Percentiles rank a stretch among this genome's conserved stretches.
These are phyloP conservation scores for Scotopteryx bipunctaria DNA, from an alignment of 2,888 invertebrate genomes.

Conservation along the genomic window DNA sequence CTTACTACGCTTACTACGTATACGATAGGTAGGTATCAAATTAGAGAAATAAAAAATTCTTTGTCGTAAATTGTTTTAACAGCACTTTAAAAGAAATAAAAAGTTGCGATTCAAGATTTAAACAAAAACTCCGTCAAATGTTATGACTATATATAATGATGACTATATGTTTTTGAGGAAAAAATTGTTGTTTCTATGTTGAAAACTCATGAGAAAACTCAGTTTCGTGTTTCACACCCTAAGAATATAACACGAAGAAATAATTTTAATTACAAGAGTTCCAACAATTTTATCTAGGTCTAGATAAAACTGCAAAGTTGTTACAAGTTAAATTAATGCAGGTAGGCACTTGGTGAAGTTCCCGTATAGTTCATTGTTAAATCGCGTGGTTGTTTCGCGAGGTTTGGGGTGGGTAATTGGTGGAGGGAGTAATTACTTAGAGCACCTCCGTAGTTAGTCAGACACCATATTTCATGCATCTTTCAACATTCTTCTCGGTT, in stretches of 20 bases:
- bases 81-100: no score
- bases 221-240: not conserved
- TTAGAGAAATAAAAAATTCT: no score
- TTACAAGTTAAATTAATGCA: slow-evolving; percentile 41
- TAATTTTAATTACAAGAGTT: slow-evolving; percentile 33
- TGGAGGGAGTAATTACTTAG: slow-evolving; percentile 54
- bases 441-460: slow-evolving; percentile 33
- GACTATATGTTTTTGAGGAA: no score
- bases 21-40: no score
- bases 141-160: no score
- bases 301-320: slow-evolving; percentile 38
- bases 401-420: slow-evolving; percentile 49
- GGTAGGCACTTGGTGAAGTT: slow-evolving; percentile 39
- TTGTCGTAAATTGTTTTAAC: no score
- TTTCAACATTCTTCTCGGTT: no score
- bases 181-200: no score
- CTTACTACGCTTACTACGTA: no score
- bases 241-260: slow-evolving; percentile 23
- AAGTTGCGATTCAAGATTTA: no score
- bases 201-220: no score
- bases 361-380: slow-evolving; percentile 54
- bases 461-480: slow-evolving; percentile 21
- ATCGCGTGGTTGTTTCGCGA: slow-evolving; percentile 54
- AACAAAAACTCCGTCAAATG: no score
- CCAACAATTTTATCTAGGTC: slow-evolving; percentile 31